These are phyloP conservation scores for Chesias legatella DNA, from an alignment of 2,888 invertebrate genomes.

Conservation along the genomic window DNA sequence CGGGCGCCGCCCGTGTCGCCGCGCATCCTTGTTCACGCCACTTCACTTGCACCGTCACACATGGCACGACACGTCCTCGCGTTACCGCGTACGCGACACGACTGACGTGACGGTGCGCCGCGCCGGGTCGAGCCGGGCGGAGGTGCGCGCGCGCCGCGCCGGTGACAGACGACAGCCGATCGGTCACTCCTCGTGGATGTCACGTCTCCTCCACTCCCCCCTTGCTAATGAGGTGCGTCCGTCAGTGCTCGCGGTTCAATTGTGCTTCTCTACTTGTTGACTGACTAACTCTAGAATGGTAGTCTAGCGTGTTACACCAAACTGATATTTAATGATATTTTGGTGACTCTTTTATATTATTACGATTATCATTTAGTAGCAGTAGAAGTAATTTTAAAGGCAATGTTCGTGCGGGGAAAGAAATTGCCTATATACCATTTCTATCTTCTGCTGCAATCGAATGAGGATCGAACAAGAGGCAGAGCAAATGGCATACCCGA, in stretches of 20 bases:
- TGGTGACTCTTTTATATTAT: too few species aligned
- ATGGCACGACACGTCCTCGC: conserved; percentile 67
- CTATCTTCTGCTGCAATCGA: too few species aligned
- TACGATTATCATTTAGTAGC: too few species aligned
- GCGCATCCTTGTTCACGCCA: conserved; percentile 69
- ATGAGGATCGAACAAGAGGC: too few species aligned
- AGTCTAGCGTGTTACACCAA: too few species aligned
- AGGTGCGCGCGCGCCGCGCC: conserved; percentile 72
- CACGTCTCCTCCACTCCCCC: conserved; percentile 48
- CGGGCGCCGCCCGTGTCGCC: conserved; percentile 73
- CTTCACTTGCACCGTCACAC: conserved; percentile 49
- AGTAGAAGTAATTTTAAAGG: too few species aligned
- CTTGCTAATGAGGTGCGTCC: conserved; percentile 70
- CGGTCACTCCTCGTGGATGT: conserved; percentile 70
- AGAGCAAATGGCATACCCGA: too few species aligned
- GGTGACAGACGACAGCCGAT: conserved; percentile 57
- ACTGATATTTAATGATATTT: too few species aligned
- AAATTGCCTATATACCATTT: too few species aligned
- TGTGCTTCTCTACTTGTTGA: conserved; percentile 20
- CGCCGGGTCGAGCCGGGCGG: conserved; percentile 61
- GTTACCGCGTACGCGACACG: conserved; percentile 66
- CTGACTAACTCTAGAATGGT: conserved; percentile 2
- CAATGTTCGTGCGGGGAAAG: too few species aligned
- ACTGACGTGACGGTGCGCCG: conserved; percentile 46
- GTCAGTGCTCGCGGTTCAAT: conserved; percentile 33